These are phyloP conservation scores for Neodiprion virginianus DNA, from an alignment of 1,140 invertebrate genomes.

Conservation along the genomic window DNA sequence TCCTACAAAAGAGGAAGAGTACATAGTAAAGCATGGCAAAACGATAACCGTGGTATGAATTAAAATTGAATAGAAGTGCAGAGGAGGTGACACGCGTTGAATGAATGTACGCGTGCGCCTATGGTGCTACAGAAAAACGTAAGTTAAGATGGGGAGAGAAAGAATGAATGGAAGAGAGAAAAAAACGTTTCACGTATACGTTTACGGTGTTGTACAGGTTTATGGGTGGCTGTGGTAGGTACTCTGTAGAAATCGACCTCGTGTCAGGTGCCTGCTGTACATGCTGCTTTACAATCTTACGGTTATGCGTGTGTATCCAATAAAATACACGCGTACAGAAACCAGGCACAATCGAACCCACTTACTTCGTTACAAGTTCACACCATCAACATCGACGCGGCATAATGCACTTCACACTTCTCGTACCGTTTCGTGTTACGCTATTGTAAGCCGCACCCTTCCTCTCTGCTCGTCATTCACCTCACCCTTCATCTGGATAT, in stretches of 20 bases:
- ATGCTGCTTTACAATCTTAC: too few species aligned
- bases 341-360: neutral
- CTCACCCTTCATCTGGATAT: too few species aligned
- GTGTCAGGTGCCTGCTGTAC: too few species aligned
- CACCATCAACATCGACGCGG: constrained; percentile 15
- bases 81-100: neutral
- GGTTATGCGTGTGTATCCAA: too few species aligned
- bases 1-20: too few species aligned
- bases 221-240: too few species aligned
- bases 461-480: neutral
- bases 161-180: neutral
- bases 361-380: neutral
- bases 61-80: neutral
- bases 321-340: too few species aligned
- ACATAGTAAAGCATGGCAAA: neutral
- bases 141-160: neutral
- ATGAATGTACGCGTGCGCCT: neutral
- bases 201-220: too few species aligned
- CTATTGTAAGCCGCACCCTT: constrained; percentile 33
- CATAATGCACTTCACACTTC: constrained; percentile 40
- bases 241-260: too few species aligned
- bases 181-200: too few species aligned
- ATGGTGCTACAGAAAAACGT: neutral
- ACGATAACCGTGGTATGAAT: neutral
- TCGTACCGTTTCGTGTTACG: constrained; percentile 47